These are phyloP conservation scores for Mesoclemmys tuberculata DNA, from an alignment of 2,113 vertebrate species.

Conservation along the genomic window DNA sequence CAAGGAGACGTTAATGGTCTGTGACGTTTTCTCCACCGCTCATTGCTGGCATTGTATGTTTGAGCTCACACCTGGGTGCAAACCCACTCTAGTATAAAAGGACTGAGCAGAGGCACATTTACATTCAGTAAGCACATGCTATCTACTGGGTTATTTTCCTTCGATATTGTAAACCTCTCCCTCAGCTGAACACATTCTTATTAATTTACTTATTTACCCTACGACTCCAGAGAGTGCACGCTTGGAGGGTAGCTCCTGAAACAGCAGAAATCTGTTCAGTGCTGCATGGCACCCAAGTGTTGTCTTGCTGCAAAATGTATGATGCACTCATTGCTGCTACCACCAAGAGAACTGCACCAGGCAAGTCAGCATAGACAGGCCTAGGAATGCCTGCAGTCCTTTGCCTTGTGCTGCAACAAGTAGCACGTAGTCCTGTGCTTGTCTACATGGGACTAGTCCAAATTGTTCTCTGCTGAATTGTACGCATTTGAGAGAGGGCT, in stretches of 20 bases:
- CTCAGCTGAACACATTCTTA: background rate
- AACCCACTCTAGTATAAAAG: background rate
- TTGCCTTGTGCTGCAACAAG: background rate
- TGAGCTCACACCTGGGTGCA: too few relatives aligned
- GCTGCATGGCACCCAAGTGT: background rate
- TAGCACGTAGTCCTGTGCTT: too few relatives aligned
- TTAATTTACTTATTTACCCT: too few relatives aligned
- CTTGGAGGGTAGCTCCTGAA: accelerated
- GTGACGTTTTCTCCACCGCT: background rate
- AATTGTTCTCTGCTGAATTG: too few relatives aligned
- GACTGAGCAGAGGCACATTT: background rate
- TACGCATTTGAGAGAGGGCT: background rate
- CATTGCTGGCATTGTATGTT: background rate
- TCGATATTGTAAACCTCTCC: background rate
- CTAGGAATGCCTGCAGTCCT: background rate
- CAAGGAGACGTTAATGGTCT: background rate
- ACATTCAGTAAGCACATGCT: accelerated
- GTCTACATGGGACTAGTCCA: background rate
- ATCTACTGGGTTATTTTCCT: background rate
- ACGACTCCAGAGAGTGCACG: accelerated
- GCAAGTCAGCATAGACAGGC: background rate
- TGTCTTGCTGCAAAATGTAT: background rate
- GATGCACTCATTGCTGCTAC: background rate
- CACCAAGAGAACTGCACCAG: accelerated
- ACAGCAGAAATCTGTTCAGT: accelerated